phyloP scores from a whole-genome alignment of 2,113 vertebrate genomes.

The Apus apus region DNA sequence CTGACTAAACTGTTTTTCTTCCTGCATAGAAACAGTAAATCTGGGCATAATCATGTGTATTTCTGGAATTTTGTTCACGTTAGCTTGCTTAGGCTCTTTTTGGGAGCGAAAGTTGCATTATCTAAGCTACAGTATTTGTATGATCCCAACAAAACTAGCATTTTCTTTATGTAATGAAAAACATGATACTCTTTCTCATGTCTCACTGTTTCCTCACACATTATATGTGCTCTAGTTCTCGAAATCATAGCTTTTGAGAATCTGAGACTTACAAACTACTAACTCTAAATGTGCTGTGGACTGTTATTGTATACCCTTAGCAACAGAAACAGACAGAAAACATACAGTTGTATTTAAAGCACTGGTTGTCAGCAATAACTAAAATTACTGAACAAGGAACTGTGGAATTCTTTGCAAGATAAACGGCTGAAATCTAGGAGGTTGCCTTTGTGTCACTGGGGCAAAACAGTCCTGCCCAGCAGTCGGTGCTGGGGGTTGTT shows the following conservation, averaged over 20 bases:
- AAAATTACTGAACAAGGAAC: not conserved
- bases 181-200: not conserved
- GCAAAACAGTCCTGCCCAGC: no score
- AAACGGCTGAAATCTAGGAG: not conserved
- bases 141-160: not conserved
- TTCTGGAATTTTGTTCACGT: not conserved
- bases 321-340: not conserved
- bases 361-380: not conserved
- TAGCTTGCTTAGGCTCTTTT: not conserved
- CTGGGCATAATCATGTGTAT: not conserved
- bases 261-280: not conserved
- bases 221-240: not conserved
- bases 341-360: not conserved
- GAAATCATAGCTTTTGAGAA: not conserved
- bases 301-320: not conserved
- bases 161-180: not conserved
- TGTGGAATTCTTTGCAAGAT: not conserved
- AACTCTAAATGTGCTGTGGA: not conserved
- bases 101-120: not conserved
- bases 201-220: not conserved
- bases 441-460: not conserved
- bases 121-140: not conserved
- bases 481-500: no score
- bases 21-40: not conserved
- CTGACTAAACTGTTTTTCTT: not conserved